Evolutionary conservation across 2,113 vertebrate species (phyloP).

Genomic region (Pteruthius melanotis): DNA sequence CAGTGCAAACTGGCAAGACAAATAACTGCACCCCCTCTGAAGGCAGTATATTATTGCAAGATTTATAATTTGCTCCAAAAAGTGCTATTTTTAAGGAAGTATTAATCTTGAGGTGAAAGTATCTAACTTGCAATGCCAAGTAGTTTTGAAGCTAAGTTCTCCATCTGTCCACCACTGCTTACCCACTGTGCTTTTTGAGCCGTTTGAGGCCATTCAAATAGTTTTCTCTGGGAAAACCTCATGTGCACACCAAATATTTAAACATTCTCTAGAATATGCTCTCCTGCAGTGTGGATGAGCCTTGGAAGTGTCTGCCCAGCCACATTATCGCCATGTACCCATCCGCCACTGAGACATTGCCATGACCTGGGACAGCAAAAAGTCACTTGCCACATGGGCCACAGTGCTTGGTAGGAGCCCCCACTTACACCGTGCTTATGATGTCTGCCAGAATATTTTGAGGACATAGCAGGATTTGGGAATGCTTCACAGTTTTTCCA

Average conservation of each 20-base stretch:
- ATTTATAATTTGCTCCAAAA: neutral
- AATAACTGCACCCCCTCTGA: rapidly evolving
- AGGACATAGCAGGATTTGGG: neutral
- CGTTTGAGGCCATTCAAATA: neutral
- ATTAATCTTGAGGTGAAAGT: neutral
- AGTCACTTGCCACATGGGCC: neutral
- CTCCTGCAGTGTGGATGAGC: neutral
- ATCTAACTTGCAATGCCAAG: neutral
- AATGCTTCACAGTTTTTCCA: neutral
- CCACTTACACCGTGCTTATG: neutral
- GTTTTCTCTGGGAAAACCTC: neutral
- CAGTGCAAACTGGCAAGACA: neutral
- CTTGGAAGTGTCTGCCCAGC: neutral
- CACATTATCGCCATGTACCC: neutral
- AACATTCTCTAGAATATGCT: neutral
- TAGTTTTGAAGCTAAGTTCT: neutral
- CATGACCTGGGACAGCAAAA: neutral
- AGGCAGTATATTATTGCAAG: neutral
- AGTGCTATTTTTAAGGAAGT: neutral
- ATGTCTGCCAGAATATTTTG: neutral
- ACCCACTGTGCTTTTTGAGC: neutral
- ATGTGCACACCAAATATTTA: neutral
- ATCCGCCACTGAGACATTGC: neutral
- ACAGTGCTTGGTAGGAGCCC: neutral
- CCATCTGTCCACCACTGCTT: neutral